Evolutionary conservation across 2,888 invertebrate genomes (phyloP).

Genomic region (Drosophila fungiperda): DNA sequence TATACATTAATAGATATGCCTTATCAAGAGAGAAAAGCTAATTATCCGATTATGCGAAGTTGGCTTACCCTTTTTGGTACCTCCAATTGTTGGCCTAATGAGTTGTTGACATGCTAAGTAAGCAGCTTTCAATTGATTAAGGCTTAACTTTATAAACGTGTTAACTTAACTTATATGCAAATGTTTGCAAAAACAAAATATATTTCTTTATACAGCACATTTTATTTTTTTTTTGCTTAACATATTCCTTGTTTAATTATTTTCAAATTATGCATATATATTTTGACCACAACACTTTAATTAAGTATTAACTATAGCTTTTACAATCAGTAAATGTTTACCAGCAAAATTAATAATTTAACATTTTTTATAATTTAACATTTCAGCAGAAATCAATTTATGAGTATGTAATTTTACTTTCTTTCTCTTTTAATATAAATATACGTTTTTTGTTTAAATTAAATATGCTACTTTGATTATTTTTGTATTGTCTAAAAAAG

Average conservation of each 20-base stretch:
- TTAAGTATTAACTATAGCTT: background rate
- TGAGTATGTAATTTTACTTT: background rate
- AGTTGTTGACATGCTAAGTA: background rate
- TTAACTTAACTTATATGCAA: background rate
- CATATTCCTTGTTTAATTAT: background rate
- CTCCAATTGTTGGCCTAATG: background rate
- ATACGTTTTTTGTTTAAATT: background rate
- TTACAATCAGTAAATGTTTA: background rate
- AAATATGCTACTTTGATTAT: background rate
- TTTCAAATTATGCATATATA: background rate
- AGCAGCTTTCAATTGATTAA: slow-evolving; percentile 1
- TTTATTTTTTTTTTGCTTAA: background rate
- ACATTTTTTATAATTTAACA: background rate
- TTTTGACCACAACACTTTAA: background rate
- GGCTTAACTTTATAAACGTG: background rate
- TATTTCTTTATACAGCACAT: background rate
- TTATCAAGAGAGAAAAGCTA: slow-evolving; percentile 36
- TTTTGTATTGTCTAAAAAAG: no score
- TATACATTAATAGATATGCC: slow-evolving; percentile 58
- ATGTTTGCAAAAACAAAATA: background rate
- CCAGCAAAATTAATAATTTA: background rate
- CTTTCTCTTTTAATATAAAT: background rate
- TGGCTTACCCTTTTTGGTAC: slow-evolving; percentile 5
- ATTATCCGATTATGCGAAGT: slow-evolving; percentile 18
- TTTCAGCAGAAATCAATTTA: background rate